phyloP scores from a whole-genome alignment of 2,113 vertebrate species.

The Sterna hirundo region DNA sequence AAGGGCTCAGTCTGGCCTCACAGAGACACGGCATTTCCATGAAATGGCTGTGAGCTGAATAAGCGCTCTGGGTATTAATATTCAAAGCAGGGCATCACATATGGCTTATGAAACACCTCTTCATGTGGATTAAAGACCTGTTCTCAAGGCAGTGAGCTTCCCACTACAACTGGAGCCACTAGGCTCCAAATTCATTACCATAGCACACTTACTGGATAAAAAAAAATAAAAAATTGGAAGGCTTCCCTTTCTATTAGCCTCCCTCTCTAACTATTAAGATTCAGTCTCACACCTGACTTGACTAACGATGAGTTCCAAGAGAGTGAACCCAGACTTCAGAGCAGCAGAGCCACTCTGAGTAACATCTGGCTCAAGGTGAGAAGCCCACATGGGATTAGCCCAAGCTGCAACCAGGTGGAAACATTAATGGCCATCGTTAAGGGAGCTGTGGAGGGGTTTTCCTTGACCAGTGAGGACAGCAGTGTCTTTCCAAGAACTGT shows the following conservation, averaged over 20 bases:
- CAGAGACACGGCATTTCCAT: neutral
- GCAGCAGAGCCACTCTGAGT: neutral
- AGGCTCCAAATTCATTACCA: conserved; percentile 37
- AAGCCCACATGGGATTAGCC: neutral
- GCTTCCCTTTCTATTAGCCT: conserved; percentile 31
- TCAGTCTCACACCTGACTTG: conserved; percentile 24
- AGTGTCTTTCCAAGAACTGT: neutral
- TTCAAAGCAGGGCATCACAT: conserved; percentile 45
- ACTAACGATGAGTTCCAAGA: conserved; percentile 20
- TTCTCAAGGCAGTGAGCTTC: conserved; percentile 11
- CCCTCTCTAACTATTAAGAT: conserved; percentile 20
- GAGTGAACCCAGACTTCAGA: conserved; percentile 13
- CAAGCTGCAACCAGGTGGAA: neutral
- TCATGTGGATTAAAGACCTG: conserved; percentile 46
- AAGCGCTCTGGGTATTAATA: conserved; percentile 38
- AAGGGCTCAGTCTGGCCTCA: neutral
- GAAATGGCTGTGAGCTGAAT: conserved; percentile 43
- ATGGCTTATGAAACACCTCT: conserved; percentile 45
- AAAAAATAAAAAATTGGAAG: neutral
- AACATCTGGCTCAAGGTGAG: conserved; percentile 34
- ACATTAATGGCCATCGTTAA: neutral
- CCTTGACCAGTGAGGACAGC: neutral
- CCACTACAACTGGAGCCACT: conserved; percentile 6
- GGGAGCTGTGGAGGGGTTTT: neutral
- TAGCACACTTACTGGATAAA: neutral